Conservation (phyloP, 1,140 invertebrate genomes). For the Neodiprion fabricii region DNA sequence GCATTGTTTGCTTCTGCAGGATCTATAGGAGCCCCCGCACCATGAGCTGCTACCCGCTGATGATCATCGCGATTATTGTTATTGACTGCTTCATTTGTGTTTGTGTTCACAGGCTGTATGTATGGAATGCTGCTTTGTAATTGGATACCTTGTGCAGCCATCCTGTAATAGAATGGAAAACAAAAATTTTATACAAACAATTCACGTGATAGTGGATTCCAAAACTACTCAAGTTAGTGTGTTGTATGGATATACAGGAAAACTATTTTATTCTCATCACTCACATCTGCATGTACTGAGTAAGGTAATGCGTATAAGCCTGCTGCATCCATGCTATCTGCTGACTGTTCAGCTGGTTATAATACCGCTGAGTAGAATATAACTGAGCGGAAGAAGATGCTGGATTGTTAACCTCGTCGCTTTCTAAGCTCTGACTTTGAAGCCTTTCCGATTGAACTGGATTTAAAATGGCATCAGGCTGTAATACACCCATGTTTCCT, state of each 20-base stretch:
- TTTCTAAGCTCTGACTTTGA: constrained; percentile 27
- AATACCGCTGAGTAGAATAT: constrained; percentile 45
- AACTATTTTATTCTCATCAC: constrained; percentile 22
- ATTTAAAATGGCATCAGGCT: constrained; percentile 46
- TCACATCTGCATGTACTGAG: constrained; percentile 81
- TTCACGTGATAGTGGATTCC: too few relatives aligned
- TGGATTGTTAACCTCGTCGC: background rate
- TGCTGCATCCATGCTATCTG: constrained; percentile 83
- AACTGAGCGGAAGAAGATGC: constrained; percentile 35
- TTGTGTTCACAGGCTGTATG: constrained; percentile 45
- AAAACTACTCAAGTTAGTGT: background rate
- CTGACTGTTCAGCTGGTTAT: constrained; percentile 54
- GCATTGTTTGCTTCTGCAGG: constrained; percentile 26
- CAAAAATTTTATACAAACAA: background rate
- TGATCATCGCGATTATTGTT: constrained; percentile 31
- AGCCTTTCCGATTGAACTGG: constrained; percentile 47
- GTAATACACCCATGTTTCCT: constrained; percentile 48
- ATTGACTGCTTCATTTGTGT: constrained; percentile 36
- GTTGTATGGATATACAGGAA: constrained; percentile 25
- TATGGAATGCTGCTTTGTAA: constrained; percentile 50
- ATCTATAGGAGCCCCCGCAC: background rate
- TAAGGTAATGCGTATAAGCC: constrained; percentile 84
- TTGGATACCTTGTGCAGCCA: constrained; percentile 53
- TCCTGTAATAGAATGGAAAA: constrained; percentile 34
- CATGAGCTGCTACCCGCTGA: constrained; percentile 26